Percentiles rank a stretch among this genome's conserved stretches.
phyloP scores from a whole-genome alignment of 2,113 vertebrate species.

The Pelvicachromis taeniatus region DNA sequence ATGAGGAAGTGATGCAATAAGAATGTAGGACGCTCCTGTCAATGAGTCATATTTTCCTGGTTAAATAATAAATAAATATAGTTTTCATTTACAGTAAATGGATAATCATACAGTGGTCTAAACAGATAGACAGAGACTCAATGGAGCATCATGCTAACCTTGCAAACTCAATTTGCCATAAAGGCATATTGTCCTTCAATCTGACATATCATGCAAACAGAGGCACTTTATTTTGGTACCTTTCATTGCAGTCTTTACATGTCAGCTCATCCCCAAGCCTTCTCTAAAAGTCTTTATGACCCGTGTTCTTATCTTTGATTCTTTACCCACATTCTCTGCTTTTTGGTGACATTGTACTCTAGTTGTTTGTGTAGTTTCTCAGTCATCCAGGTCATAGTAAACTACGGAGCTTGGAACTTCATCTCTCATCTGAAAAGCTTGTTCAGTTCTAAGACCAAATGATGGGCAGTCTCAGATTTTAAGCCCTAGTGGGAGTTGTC shows the following conservation, averaged over 20 bases:
- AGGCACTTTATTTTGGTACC: neutral
- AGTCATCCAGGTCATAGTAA: neutral
- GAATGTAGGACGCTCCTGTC: neutral
- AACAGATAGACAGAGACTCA: neutral
- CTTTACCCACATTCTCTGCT: neutral
- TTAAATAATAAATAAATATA: neutral
- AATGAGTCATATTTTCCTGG: neutral
- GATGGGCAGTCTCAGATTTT: neutral
- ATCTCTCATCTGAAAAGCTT: neutral
- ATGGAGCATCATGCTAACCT: neutral
- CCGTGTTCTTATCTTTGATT: neutral
- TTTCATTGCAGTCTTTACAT: neutral
- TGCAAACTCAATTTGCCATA: neutral
- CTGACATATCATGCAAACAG: neutral
- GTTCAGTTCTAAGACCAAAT: neutral
- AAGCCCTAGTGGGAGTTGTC: neutral
- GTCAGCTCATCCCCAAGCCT: neutral
- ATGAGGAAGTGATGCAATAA: neutral
- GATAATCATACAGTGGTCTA: neutral
- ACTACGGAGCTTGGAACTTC: neutral
- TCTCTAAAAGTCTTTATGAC: neutral
- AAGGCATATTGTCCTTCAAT: neutral
- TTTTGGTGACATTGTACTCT: rapidly evolving
- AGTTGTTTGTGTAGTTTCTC: neutral
- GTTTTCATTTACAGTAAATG: neutral